phyloP scores from a whole-genome alignment of 1,140 invertebrate species.

The Pseudomyrmex flavicornis region DNA sequence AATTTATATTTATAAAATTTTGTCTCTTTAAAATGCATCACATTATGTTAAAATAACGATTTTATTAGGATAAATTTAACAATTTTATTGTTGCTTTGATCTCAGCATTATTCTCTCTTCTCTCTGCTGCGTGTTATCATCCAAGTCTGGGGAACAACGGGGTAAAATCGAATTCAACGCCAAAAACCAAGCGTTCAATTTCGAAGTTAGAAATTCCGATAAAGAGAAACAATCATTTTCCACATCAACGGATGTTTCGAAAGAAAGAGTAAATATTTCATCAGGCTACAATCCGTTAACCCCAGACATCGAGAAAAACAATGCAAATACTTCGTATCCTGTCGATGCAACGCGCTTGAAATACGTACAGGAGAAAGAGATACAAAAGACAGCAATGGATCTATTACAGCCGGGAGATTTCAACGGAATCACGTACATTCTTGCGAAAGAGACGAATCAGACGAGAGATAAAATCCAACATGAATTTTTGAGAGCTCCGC shows the following conservation, averaged over 20 bases:
- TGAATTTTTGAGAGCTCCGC: conserved; percentile 30
- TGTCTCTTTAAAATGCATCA: too few relatives aligned
- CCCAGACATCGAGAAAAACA: neutral
- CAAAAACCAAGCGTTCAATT: conserved; percentile 15
- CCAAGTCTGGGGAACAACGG: neutral
- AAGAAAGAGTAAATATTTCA: conserved; percentile 28
- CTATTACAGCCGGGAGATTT: conserved; percentile 10
- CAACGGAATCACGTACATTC: conserved; percentile 3
- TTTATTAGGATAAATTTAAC: neutral
- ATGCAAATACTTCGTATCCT: conserved; percentile 30
- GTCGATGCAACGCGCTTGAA: neutral
- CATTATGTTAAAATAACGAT: neutral
- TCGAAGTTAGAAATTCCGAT: conserved; percentile 10
- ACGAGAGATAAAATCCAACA: neutral
- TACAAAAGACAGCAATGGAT: neutral
- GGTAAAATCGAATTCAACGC: neutral
- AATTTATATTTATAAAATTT: too few relatives aligned
- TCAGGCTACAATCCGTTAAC: conserved; percentile 33
- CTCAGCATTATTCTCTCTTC: conserved; percentile 64
- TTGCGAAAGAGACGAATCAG: conserved; percentile 4
- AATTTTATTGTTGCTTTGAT: conserved; percentile 33
- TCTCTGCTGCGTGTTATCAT: conserved; percentile 44
- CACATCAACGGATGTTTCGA: neutral
- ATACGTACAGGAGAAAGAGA: neutral
- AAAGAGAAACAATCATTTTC: conserved; percentile 33